phyloP scores from a whole-genome alignment of 2,888 invertebrate species.

The Pollenia amentaria region DNA sequence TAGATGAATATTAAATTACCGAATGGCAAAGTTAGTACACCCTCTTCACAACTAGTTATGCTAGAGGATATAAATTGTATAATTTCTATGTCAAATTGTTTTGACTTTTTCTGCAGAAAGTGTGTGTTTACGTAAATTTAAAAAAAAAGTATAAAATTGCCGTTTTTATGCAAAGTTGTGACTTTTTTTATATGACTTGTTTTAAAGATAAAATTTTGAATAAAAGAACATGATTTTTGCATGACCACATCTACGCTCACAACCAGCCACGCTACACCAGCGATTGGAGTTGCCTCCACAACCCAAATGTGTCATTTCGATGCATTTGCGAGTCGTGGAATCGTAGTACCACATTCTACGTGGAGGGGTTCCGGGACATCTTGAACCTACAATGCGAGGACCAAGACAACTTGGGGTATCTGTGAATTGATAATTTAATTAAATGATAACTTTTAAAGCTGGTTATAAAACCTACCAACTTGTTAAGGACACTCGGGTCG shows the following conservation, averaged over 20 bases:
- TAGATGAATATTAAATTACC: too few species aligned
- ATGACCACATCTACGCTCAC: conserved; percentile 1
- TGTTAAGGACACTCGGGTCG: not conserved
- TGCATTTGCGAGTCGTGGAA: conserved; percentile 21
- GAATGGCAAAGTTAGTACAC: too few species aligned
- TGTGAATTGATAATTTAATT: not conserved
- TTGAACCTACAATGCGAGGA: not conserved
- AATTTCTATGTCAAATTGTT: too few species aligned
- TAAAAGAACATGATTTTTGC: too few species aligned
- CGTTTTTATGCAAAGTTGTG: too few species aligned
- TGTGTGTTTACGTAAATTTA: too few species aligned
- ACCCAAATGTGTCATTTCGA: conserved; percentile 43
- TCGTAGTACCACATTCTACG: conserved; percentile 59
- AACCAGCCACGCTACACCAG: conserved; percentile 38
- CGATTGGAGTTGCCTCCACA: conserved; percentile 69
- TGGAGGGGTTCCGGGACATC: not conserved
- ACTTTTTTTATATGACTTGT: too few species aligned
- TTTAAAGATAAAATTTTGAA: too few species aligned
- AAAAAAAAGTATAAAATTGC: too few species aligned
- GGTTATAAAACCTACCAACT: not conserved
- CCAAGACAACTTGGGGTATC: conserved; percentile 8
- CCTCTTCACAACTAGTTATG: too few species aligned
- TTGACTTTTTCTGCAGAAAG: too few species aligned
- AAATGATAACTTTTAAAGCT: not conserved
- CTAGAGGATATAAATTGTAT: too few species aligned